Evolutionary conservation across 2,113 vertebrate genomes (phyloP).

Genomic region (Microtus richardsoni): DNA sequence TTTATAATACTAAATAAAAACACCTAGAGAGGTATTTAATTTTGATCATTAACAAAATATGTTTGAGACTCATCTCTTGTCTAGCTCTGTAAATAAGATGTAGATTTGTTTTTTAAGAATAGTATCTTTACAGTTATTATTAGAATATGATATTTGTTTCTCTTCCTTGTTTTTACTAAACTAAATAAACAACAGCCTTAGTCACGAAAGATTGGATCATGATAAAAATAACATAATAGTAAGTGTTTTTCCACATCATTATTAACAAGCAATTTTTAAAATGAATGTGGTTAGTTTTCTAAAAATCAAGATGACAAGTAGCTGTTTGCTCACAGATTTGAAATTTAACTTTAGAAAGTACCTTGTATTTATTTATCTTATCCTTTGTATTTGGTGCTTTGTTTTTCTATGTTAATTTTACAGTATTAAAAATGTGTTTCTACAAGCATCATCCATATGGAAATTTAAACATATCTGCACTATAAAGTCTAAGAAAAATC

Average conservation of each 20-base stretch:
- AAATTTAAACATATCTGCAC: background rate
- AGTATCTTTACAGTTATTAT: background rate
- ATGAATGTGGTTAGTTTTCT: conserved; percentile 28
- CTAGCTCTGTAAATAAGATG: background rate
- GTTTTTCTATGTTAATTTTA: conserved; percentile 5
- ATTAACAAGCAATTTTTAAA: conserved; percentile 21
- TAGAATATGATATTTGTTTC: background rate
- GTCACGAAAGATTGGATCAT: background rate
- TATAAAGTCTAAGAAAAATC: background rate
- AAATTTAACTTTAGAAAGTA: conserved; percentile 2
- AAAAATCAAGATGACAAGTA: background rate
- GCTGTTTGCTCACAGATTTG: background rate
- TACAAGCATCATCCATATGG: too few relatives aligned
- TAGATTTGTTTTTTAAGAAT: background rate
- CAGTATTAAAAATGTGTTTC: too few relatives aligned
- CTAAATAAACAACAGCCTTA: background rate
- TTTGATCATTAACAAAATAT: conserved; percentile 32
- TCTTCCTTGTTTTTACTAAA: conserved; percentile 40
- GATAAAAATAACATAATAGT: background rate
- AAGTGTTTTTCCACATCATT: conserved; percentile 25
- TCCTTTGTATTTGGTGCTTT: background rate
- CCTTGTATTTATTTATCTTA: background rate
- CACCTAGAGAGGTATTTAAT: background rate
- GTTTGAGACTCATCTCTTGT: background rate
- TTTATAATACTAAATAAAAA: conserved; percentile 40